Percentiles rank a stretch among this genome's conserved stretches.
phyloP scores from a whole-genome alignment of 2,888 invertebrate species.

The Philonicus albiceps region DNA sequence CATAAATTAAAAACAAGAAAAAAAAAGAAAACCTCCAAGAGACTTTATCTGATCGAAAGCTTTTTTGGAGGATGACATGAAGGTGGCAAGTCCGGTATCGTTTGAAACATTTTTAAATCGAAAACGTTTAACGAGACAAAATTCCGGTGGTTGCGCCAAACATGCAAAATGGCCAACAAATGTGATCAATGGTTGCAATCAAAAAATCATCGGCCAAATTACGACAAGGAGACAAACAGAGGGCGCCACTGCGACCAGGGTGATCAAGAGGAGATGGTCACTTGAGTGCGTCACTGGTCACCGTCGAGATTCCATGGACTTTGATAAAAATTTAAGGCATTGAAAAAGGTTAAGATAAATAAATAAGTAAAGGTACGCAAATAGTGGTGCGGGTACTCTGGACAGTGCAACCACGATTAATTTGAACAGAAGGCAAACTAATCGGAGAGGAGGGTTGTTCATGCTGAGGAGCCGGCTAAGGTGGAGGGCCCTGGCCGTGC shows the following conservation, averaged over 20 bases:
- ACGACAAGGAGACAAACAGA: neutral
- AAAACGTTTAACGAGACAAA: neutral
- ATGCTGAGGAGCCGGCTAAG: slow-evolving; percentile 62
- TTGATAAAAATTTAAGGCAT: neutral
- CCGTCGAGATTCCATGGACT: neutral
- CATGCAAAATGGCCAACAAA: slow-evolving; percentile 44
- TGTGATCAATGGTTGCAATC: slow-evolving; percentile 43
- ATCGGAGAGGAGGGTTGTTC: slow-evolving; percentile 54
- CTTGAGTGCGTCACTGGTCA: slow-evolving; percentile 31
- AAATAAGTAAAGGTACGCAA: neutral
- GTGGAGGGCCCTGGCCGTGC: slow-evolving; percentile 64
- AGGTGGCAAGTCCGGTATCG: neutral
- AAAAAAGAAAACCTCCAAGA: neutral
- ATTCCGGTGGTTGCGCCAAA: neutral
- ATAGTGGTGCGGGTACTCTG: neutral
- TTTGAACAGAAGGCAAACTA: slow-evolving; percentile 4
- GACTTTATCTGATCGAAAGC: slow-evolving; percentile 21
- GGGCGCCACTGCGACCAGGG: neutral
- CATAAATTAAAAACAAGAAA: neutral
- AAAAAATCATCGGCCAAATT: slow-evolving; percentile 23
- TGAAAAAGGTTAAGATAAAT: neutral
- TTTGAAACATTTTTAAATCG: neutral
- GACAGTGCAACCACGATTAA: slow-evolving; percentile 6
- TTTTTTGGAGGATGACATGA: neutral
- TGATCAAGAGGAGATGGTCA: slow-evolving; percentile 42